These are phyloP conservation scores for Emydoidea blandingii DNA, from an alignment of 2,797 vertebrate genomes.

Conservation along the genomic window DNA sequence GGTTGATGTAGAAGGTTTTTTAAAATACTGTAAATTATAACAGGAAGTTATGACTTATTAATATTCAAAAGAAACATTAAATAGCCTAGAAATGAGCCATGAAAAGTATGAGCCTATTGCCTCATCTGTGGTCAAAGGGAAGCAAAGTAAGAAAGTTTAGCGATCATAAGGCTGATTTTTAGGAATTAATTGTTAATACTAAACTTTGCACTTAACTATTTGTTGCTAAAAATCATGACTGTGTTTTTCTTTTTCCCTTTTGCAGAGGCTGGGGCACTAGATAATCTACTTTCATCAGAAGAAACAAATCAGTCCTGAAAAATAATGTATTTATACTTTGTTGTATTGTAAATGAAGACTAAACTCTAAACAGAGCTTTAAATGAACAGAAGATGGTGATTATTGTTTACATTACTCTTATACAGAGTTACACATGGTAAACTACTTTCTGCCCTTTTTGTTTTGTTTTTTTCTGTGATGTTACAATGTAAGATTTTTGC, in stretches of 20 bases:
- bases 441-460: neutral
- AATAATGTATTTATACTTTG: slow-evolving; percentile 1
- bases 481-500: slow-evolving; percentile 51
- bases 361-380: neutral
- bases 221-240: neutral
- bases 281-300: slow-evolving; percentile 86
- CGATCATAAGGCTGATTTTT: neutral
- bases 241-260: neutral
- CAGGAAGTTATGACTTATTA: neutral
- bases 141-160: neutral
- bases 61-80: neutral
- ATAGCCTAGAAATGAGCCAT: neutral
- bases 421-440: neutral
- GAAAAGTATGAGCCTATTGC: neutral
- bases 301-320: slow-evolving; percentile 84
- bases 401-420: slow-evolving; percentile 25
- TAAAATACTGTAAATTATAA: neutral
- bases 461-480: neutral
- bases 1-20: neutral
- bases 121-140: neutral
- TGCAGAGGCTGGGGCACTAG: slow-evolving; percentile 89
- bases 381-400: slow-evolving; percentile 29
- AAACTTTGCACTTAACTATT: neutral
- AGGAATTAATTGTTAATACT: neutral
- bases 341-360: neutral